Percentiles rank a stretch among this genome's conserved stretches.
phyloP scores from a whole-genome alignment of 30 jellyfish, hydroid and myxozoan species.

The Pelagia noctiluca region DNA sequence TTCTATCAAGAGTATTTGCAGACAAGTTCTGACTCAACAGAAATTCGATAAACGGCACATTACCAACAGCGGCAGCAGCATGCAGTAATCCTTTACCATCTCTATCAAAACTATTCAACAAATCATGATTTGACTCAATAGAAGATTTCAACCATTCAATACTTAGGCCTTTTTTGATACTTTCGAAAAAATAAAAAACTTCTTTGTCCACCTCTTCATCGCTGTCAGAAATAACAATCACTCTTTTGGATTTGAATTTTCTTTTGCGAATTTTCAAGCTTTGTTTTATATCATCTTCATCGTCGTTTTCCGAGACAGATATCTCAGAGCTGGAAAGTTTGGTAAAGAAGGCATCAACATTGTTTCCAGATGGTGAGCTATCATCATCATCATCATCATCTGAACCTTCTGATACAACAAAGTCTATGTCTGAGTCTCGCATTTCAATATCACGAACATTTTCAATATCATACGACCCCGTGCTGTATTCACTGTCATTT shows the following conservation, averaged over 20 bases:
- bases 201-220: neutral
- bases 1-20: conserved; percentile 43
- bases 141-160: neutral
- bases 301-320: neutral
- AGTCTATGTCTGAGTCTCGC: conserved; percentile 65
- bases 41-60: conserved; percentile 10
- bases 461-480: neutral
- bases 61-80: conserved; percentile 57
- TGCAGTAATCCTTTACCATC: conserved; percentile 41
- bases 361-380: neutral
- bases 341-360: neutral
- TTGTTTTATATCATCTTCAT: neutral
- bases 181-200: neutral
- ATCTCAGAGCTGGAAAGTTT: neutral
- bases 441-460: conserved; percentile 3
- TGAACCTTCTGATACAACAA: conserved; percentile 46
- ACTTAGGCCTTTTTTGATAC: neutral
- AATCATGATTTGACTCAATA: neutral
- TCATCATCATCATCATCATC: conserved; percentile 21
- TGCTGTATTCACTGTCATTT: neutral
- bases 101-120: conserved; percentile 13
- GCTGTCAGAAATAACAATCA: neutral
- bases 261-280: too few relatives aligned
- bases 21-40: conserved; percentile 54
- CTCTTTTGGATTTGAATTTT: neutral